Base-by-base conservation (phyloP, 2,113 vertebrate species). In the Varanus komodoensis region DNA sequence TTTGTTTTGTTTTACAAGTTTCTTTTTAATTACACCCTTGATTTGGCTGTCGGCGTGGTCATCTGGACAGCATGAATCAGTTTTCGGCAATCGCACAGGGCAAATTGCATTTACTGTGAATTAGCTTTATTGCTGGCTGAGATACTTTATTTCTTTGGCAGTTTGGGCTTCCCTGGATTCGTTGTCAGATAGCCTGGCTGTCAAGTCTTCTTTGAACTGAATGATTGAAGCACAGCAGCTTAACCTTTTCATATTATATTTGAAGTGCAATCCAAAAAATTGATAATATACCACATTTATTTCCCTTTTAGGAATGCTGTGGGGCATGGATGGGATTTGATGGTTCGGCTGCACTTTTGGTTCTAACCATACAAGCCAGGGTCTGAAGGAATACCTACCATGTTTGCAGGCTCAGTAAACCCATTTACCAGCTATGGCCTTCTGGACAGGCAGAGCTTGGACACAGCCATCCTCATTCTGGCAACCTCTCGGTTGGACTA, bases 81-180 rank as follows among this genome's bases (percentile, higher is more conserved):
- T 44, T 69, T 69, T 88, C 52, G 64, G 77, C 34, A 88, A 81
- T 88, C 38, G 38, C 77, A 52, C 80, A 80, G 29, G 21, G 38
- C 64, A 88, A 88, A 88, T 88, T 88, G 69, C n/a, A 29, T 88
- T 88, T 88, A 88, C 34, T 34, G 77, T 88, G 87, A 68, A 52
- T 69, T 88, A 88, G 77, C 44, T 81, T 50, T n/a, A 69, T 80
- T 88, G 29, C 64, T 88, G 87, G 87, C 32, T 50, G 61, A 29
- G 12, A 25, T 48, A 80, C 27, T 54, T 44, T 54, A 69, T 34
- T 69, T 44, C 54, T 25, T 74, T 54, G 77, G 77, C 34, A 34
- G 38, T 52, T 64, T 69, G 17, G 17, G 14, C 68, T 87, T 87
- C n/a, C 32, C 44, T 80, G 77, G 57, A 88, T 80, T 81, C 48